Percentiles rank a stretch among this genome's conserved stretches.
Conservation (phyloP, 2,797 vertebrate genomes). For the Orientallactaga sibirica region DNA sequence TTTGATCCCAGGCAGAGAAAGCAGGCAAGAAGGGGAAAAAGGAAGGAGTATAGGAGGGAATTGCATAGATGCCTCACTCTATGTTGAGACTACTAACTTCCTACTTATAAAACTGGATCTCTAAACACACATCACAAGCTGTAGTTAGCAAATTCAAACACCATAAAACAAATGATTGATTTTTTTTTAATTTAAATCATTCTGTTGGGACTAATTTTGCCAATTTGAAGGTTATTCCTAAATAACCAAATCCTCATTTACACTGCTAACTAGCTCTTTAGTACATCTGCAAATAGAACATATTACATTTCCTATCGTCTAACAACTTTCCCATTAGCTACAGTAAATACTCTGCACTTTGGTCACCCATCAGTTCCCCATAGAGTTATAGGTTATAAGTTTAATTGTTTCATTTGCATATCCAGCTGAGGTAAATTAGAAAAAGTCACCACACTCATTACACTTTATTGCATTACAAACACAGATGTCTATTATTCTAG, state of each 20-base stretch:
- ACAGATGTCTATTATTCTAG: conserved; percentile 79
- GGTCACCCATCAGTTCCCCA: conserved; percentile 74
- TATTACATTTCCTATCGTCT: conserved; percentile 52
- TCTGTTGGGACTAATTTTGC: conserved; percentile 74
- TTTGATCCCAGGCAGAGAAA: background rate
- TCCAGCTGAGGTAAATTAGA: conserved; percentile 82
- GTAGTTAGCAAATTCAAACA: conserved; percentile 69
- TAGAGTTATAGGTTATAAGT: conserved; percentile 77
- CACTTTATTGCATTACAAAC: conserved; percentile 78
- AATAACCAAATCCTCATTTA: conserved; percentile 78
- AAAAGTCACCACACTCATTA: conserved; percentile 73
- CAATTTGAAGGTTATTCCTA: conserved; percentile 78
- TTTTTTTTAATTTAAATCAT: conserved; percentile 73
- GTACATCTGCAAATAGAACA: conserved; percentile 69
- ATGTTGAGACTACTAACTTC: background rate
- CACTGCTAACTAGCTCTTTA: conserved; percentile 74
- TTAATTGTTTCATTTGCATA: conserved; percentile 84
- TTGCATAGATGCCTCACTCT: background rate
- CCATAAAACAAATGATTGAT: conserved; percentile 72
- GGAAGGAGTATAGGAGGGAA: background rate
- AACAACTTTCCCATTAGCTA: conserved; percentile 80
- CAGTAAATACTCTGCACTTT: conserved; percentile 73
- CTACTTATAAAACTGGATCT: conserved; percentile 59
- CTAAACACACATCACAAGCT: conserved; percentile 73
- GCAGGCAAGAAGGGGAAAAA: too few species aligned